phyloP scores from a whole-genome alignment of 2,888 invertebrate genomes.

The Flabesymbios commensalis region DNA sequence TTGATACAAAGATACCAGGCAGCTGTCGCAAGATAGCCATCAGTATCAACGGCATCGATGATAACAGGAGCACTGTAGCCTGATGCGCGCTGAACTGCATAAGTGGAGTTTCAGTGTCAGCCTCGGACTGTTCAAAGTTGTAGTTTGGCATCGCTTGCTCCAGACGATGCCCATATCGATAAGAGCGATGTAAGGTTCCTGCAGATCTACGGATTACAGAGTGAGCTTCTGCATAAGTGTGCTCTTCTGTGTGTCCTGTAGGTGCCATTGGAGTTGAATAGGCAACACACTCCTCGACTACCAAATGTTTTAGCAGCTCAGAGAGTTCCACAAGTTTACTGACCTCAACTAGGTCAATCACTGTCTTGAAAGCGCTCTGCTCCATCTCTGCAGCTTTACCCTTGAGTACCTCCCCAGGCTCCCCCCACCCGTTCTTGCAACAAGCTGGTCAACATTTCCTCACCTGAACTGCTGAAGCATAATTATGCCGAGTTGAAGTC shows the following conservation, averaged over 20 bases:
- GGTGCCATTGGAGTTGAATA: conserved; percentile 8
- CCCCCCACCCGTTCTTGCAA: conserved; percentile 4
- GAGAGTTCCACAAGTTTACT: conserved; percentile 3
- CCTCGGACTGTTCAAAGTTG: too few relatives aligned
- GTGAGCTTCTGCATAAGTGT: too few relatives aligned
- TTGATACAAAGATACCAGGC: too few relatives aligned
- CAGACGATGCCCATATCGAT: too few relatives aligned
- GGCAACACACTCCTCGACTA: conserved; percentile 16
- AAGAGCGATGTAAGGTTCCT: too few relatives aligned
- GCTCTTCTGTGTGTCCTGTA: conserved; percentile 17
- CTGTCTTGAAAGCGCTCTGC: conserved; percentile 10
- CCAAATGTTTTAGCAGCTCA: conserved; percentile 8
- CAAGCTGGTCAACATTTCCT: conserved; percentile 11
- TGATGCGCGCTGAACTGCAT: too few relatives aligned
- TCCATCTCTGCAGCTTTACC: conserved; percentile 13
- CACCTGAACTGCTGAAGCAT: conserved; percentile 9
- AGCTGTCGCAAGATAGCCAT: too few relatives aligned
- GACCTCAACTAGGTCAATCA: conserved; percentile 13
- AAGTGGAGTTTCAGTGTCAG: too few relatives aligned
- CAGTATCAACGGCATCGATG: neutral
- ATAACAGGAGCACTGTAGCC: neutral
- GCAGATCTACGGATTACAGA: too few relatives aligned
- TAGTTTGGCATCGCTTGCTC: too few relatives aligned
- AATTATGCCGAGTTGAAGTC: conserved; percentile 16
- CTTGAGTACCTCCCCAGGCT: conserved; percentile 12